Conservation (phyloP, 2,797 vertebrate genomes). For the Melanotaenia nigrans region DNA sequence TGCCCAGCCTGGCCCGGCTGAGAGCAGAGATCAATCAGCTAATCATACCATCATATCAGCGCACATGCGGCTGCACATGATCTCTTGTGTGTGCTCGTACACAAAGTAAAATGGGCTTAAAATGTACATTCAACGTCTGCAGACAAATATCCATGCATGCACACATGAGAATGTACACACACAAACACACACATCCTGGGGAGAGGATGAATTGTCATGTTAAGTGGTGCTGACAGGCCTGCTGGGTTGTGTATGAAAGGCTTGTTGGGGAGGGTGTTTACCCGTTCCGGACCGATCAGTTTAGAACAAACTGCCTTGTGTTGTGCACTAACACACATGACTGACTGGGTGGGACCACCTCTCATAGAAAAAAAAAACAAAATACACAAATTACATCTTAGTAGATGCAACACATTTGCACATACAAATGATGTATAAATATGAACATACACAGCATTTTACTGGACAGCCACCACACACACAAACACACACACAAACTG, state of each 20-base stretch:
- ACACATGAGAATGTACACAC: constrained; percentile 24
- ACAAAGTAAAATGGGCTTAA: not conserved
- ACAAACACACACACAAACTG: not conserved
- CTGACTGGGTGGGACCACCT: constrained; percentile 45
- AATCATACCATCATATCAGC: constrained; percentile 36
- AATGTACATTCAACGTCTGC: not conserved
- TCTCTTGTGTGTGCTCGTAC: not conserved
- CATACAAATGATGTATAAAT: not conserved
- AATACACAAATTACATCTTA: constrained; percentile 2
- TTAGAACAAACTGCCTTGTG: constrained; percentile 76
- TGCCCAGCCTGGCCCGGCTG: not conserved
- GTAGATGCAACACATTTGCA: not conserved
- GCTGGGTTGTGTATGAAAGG: constrained; percentile 65
- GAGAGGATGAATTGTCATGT: constrained; percentile 65
- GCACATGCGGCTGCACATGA: constrained; percentile 4
- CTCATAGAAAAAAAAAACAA: constrained; percentile 19
- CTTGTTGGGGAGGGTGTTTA: constrained; percentile 62
- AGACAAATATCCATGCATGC: constrained; percentile 28
- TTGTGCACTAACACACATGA: constrained; percentile 56
- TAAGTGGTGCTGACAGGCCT: constrained; percentile 73
- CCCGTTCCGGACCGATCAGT: constrained; percentile 40
- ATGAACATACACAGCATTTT: constrained; percentile 8
- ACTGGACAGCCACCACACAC: constrained; percentile 21
- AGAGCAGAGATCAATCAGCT: constrained; percentile 58
- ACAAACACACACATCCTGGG: constrained; percentile 19